Percentiles rank a stretch among this genome's conserved stretches.
phyloP scores from a whole-genome alignment of 1,140 invertebrate species.

The Rhagoletis zephyria region DNA sequence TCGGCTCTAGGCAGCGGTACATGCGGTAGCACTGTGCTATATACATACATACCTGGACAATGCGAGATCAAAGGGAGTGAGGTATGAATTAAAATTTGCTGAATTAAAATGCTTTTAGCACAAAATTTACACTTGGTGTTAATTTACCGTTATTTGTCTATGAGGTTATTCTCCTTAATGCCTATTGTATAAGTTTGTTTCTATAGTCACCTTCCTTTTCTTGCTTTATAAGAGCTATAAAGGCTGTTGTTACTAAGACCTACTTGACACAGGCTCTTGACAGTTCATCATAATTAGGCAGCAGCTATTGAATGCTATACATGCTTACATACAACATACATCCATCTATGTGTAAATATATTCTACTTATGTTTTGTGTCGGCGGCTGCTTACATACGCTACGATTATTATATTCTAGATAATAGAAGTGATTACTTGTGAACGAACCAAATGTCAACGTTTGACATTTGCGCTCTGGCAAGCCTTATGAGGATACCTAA shows the following conservation, averaged over 20 bases:
- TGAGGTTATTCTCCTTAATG: no score
- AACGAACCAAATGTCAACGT: background rate
- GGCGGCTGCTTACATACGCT: background rate
- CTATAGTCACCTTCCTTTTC: background rate
- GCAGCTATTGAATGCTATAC: background rate
- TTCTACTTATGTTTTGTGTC: background rate
- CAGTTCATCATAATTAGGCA: conserved; percentile 11
- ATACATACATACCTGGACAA: no score
- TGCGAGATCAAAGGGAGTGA: no score
- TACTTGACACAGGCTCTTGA: conserved; percentile 8
- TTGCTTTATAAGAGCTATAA: background rate
- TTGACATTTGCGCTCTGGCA: background rate
- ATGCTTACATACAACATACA: background rate
- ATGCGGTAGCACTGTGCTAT: no score
- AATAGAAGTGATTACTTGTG: no score
- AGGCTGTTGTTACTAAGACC: background rate
- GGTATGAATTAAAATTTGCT: no score
- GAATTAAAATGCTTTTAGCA: no score
- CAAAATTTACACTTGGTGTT: no score
- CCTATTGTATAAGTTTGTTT: no score
- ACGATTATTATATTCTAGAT: no score
- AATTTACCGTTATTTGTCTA: no score
- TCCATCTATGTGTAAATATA: background rate
- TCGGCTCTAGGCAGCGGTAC: no score
- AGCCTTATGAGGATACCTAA: background rate